Base-by-base conservation (phyloP, 1,140 invertebrate species). In the Tetragonula clypearis region DNA sequence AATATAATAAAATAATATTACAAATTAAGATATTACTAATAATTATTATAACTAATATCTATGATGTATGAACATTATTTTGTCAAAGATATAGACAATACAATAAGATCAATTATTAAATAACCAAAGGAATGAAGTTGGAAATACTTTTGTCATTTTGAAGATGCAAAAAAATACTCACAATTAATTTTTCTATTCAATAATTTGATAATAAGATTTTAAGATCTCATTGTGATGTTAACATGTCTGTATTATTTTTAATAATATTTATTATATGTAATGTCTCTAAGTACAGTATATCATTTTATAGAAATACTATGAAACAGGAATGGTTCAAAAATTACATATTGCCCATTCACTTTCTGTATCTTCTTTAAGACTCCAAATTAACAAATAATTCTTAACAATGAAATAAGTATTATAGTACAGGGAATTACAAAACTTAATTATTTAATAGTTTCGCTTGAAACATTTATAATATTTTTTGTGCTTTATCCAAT, bases 221-320 rank as follows among this genome's bases (percentile, higher is more conserved):
- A 82, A 1, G 30, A 85, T 82, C 62, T 80, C 72, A 88, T 72
- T 77, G 58, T 55, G 53, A 35, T 55, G 56, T 55, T 55, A 55
- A 26, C 26, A 55, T 23, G 35, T 81, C 55, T 60, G 66, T 19
- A 62, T 60, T 23, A n/a, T 53, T 66, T 76, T 55, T 56, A 76
- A 65, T 76, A 23, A 2, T 53, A 23, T 35, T 12, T 41, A 49
- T 58, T 77, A 66, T 30, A 65, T 26, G 26, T 66, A 56, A 80
- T 86, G 58, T 74, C 12, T 35, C 23, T 75, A 62, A n/a, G 26
- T 72, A 58, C 35, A 73, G 78, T 66, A 15, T 66, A 58, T n/a
- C 41, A 79, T 68, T 87, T 58, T 26, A 58, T 60, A 76, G 41
- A 87, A 87, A 84, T 87, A 88, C 55, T 88, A 78, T 76, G 55